Conservation (phyloP, 2,888 invertebrate genomes). For the Archaeoteleia sp. region DNA sequence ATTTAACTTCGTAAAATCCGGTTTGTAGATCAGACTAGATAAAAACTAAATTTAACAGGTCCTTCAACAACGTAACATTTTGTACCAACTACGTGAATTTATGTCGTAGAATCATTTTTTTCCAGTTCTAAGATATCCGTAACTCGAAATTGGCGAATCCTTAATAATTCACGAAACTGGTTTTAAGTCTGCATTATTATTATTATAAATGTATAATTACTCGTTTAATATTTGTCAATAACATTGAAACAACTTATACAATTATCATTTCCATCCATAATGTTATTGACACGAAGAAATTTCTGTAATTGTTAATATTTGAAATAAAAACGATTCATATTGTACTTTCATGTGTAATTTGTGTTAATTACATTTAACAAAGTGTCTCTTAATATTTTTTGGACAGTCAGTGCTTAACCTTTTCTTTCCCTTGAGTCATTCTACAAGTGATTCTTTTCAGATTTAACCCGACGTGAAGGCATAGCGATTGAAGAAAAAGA, state of each 20-base stretch:
- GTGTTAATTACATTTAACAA: too few relatives aligned
- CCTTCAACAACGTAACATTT: slow-evolving; percentile 36
- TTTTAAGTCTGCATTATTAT: slow-evolving; percentile 55
- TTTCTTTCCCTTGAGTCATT: slow-evolving; percentile 1
- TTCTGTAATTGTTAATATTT: too few relatives aligned
- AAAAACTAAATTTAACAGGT: slow-evolving; percentile 51
- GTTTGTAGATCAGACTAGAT: slow-evolving; percentile 52
- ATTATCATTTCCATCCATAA: too few relatives aligned
- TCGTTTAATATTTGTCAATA: slow-evolving; percentile 23
- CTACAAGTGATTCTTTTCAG: slow-evolving; percentile 1
- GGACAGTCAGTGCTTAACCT: background rate
- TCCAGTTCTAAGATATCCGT: slow-evolving; percentile 18
- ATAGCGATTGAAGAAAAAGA: slow-evolving; percentile 26
- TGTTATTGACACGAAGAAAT: too few relatives aligned
- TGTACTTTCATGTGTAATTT: too few relatives aligned
- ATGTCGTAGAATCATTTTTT: slow-evolving; percentile 29
- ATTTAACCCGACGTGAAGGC: background rate
- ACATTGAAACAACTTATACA: slow-evolving; percentile 15
- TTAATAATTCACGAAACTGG: slow-evolving; percentile 62
- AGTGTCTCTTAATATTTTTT: slow-evolving; percentile 3
- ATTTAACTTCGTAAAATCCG: slow-evolving; percentile 35
- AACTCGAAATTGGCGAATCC: slow-evolving; percentile 36
- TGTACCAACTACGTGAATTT: slow-evolving; percentile 39
- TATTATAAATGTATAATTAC: slow-evolving; percentile 24
- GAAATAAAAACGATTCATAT: too few relatives aligned